Percentiles rank a stretch among this genome's conserved stretches.
phyloP scores from a whole-genome alignment of 2,888 invertebrate species.

The Uropetala carovei region DNA sequence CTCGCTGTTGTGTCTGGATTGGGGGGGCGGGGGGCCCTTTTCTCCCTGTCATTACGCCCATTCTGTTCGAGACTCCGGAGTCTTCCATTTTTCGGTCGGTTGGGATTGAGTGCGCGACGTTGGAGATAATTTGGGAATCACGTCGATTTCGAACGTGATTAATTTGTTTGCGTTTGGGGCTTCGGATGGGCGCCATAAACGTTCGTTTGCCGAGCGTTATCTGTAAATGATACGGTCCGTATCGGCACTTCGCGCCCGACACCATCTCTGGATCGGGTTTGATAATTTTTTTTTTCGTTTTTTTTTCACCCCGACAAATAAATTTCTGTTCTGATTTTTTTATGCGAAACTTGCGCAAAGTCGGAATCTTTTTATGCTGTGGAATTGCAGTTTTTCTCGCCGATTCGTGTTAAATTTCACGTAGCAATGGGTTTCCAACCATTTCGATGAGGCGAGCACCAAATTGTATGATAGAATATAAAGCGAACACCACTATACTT shows the following conservation, averaged over 20 bases:
- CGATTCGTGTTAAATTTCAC: no score
- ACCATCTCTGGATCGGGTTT: no score
- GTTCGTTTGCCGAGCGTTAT: background rate
- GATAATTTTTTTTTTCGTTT: no score
- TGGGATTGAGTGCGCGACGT: background rate
- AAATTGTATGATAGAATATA: no score
- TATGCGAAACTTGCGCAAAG: no score
- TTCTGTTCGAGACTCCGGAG: background rate
- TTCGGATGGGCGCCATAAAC: background rate
- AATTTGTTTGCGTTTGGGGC: background rate
- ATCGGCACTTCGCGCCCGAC: background rate
- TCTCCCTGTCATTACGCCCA: background rate
- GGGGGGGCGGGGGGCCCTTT: background rate
- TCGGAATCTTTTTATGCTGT: no score
- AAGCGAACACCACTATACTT: no score
- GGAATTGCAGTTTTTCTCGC: no score
- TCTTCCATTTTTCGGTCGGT: background rate
- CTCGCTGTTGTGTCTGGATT: slow-evolving; percentile 34
- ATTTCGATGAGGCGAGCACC: no score
- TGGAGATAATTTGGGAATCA: background rate
- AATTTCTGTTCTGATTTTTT: no score
- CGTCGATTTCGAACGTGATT: background rate
- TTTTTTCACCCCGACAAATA: no score
- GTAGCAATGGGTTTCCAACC: no score
- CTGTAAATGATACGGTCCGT: background rate